These are phyloP conservation scores for Quadroppia sp. DNA, from an alignment of 2,888 invertebrate genomes.

Conservation along the genomic window DNA sequence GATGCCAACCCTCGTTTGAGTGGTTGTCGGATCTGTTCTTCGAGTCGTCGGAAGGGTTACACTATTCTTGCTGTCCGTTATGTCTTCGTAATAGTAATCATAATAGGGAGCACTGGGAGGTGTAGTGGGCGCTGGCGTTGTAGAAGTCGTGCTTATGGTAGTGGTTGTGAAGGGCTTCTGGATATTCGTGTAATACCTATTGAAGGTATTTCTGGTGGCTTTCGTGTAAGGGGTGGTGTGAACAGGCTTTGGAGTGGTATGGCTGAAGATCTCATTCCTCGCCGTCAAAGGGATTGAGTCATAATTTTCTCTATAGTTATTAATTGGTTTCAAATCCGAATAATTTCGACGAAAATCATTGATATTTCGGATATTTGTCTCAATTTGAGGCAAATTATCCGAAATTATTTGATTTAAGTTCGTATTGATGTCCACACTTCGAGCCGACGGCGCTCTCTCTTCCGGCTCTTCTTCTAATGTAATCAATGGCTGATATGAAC, in stretches of 20 bases:
- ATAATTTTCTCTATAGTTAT: constrained; percentile 13
- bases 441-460: neutral
- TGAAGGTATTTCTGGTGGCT: neutral
- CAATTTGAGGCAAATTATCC: constrained; percentile 23
- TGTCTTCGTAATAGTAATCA: constrained; percentile 29
- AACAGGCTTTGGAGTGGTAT: constrained; percentile 15
- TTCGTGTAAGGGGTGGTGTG: neutral
- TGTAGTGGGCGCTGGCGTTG: constrained; percentile 18
- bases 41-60: constrained; percentile 27
- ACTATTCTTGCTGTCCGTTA: constrained; percentile 31
- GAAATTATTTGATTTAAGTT: constrained; percentile 5
- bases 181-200: neutral
- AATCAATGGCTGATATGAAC: constrained; percentile 1
- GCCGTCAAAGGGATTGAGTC: neutral
- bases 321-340: neutral
- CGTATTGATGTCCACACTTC: neutral
- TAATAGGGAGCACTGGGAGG: neutral
- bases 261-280: constrained; percentile 19
- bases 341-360: constrained; percentile 28
- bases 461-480: constrained; percentile 7
- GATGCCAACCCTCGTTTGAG: neutral
- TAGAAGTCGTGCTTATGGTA: constrained; percentile 35
- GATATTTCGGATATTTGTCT: constrained; percentile 15
- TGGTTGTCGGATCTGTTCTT: constrained; percentile 8
- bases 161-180: constrained; percentile 20